Evolutionary conservation across 2,888 invertebrate species (phyloP).

Genomic region (Encarsia formosa): DNA sequence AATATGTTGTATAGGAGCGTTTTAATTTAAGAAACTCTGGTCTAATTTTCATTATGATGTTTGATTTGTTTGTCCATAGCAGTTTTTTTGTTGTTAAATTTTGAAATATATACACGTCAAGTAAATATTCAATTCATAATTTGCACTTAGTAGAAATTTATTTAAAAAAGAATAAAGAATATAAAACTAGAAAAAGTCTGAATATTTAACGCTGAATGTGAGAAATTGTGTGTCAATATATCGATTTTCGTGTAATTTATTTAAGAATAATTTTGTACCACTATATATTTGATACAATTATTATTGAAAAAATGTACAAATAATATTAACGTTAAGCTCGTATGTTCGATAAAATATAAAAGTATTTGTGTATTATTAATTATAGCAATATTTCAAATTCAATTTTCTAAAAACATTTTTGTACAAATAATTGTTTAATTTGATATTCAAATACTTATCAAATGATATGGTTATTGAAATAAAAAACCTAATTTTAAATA

Average conservation of each 20-base stretch:
- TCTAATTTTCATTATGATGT: constrained; percentile 12
- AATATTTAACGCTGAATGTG: constrained; percentile 10
- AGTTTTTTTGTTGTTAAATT: constrained; percentile 6
- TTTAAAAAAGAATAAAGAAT: too few species aligned
- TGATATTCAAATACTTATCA: too few species aligned
- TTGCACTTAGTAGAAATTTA: too few species aligned
- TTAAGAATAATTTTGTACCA: constrained; percentile 22
- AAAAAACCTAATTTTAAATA: too few species aligned
- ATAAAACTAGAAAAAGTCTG: constrained; percentile 22
- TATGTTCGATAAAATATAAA: constrained; percentile 17
- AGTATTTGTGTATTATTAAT: constrained; percentile 22
- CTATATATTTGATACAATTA: constrained; percentile 5
- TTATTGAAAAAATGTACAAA: constrained; percentile 17
- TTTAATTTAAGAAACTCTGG: constrained; percentile 16
- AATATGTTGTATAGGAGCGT: background rate
- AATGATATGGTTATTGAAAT: too few species aligned
- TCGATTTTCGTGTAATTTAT: constrained; percentile 8
- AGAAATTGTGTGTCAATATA: background rate
- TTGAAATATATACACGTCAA: constrained; percentile 5
- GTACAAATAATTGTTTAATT: constrained; percentile 15
- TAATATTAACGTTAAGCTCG: constrained; percentile 11
- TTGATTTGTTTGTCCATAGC: background rate
- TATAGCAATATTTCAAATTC: constrained; percentile 9
- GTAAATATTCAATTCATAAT: constrained; percentile 15
- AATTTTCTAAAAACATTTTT: constrained; percentile 22